Evolutionary conservation across 2,888 invertebrate species (phyloP).

Genomic region (Brachycybe producta): DNA sequence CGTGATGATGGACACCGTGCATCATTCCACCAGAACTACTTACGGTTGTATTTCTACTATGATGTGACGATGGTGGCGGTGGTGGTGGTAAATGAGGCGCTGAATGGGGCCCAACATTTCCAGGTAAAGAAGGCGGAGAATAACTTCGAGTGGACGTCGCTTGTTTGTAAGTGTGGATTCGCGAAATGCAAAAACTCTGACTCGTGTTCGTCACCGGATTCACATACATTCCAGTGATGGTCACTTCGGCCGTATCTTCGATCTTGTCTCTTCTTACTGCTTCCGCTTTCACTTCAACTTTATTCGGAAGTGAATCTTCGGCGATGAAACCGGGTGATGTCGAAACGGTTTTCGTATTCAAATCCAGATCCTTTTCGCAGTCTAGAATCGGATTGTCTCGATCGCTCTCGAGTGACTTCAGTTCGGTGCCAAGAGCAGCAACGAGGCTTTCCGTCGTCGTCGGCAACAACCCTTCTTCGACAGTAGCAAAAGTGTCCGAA

Average conservation of each 20-base stretch:
- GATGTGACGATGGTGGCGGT: constrained; percentile 8
- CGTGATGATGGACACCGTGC: constrained; percentile 15
- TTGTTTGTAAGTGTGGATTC: constrained; percentile 21
- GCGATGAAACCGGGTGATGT: no score
- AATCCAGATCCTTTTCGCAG: constrained; percentile 11
- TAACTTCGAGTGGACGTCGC: constrained; percentile 14
- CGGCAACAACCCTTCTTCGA: background rate
- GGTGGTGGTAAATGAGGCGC: constrained; percentile 10
- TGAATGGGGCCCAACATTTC: no score
- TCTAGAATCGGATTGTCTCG: constrained; percentile 3
- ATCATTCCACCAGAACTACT: constrained; percentile 12
- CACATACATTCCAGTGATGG: constrained; percentile 21
- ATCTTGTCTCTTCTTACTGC: constrained; percentile 15
- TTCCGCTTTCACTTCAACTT: constrained; percentile 11
- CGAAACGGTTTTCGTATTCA: constrained; percentile 11
- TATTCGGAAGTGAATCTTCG: background rate
- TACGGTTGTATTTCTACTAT: no score
- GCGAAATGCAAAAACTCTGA: constrained; percentile 20
- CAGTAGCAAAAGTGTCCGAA: background rate
- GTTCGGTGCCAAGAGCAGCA: background rate
- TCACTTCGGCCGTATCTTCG: constrained; percentile 20
- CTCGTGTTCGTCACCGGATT: constrained; percentile 20
- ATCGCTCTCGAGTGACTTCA: background rate
- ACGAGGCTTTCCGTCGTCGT: background rate
- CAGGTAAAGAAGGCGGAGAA: no score